Conservation (phyloP, 2,888 invertebrate genomes). For the Tridacna crocea region DNA sequence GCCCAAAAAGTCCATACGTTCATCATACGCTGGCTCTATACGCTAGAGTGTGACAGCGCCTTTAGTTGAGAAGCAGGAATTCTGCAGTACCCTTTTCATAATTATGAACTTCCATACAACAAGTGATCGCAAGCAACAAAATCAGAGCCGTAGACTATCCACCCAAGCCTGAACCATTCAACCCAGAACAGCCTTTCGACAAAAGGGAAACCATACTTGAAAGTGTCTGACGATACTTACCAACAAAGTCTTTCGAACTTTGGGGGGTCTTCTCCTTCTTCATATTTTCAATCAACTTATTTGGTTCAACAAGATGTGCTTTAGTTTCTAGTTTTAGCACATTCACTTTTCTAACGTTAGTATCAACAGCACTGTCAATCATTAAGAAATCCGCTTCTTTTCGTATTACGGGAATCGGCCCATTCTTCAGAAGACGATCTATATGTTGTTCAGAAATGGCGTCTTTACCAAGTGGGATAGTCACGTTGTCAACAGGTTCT, state of each 20-base stretch:
- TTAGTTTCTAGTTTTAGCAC: background rate
- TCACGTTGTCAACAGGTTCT: background rate
- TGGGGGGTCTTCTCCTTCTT: conserved; percentile 7
- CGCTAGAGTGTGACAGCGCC: too few species aligned
- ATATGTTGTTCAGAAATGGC: conserved; percentile 18
- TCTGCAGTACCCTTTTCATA: too few species aligned
- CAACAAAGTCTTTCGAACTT: background rate
- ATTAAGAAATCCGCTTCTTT: background rate
- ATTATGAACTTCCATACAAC: too few species aligned
- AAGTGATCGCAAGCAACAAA: too few species aligned
- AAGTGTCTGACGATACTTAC: background rate
- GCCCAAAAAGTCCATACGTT: too few species aligned
- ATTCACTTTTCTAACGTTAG: conserved; percentile 7
- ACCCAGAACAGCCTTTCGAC: too few species aligned
- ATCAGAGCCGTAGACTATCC: too few species aligned
- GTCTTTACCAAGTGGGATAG: conserved; percentile 25
- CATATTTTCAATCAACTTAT: conserved; percentile 14
- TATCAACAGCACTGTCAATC: conserved; percentile 5
- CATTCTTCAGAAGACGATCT: background rate
- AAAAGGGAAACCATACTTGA: too few species aligned
- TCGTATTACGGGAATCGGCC: conserved; percentile 14
- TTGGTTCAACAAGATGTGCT: background rate
- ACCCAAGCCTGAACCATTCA: too few species aligned
- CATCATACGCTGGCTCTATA: too few species aligned
- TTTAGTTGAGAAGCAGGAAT: too few species aligned